Evolutionary conservation across 2,888 invertebrate genomes (phyloP), one percentile per base, ranked within the genome.

Genomic region (Diarsia dahlii): DNA sequence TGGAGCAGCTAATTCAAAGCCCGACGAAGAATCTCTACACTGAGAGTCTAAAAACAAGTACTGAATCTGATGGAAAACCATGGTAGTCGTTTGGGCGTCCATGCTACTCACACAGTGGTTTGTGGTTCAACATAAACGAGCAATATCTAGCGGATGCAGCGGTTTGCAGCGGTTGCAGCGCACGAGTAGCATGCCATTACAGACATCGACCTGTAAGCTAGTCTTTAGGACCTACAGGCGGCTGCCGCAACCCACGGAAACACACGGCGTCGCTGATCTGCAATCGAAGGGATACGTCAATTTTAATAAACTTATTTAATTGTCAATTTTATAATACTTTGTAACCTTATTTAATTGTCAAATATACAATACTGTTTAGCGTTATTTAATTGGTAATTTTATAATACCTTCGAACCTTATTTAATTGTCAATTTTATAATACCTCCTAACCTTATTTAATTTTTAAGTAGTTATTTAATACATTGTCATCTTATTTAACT

Each of bases 221-320:
- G 78, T 71, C 72, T 78, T 85, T 85, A 79, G 86, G 91, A 95
- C 95, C 95, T 95, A 96, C 95, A 93, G 91, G 86, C 92, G 91
- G 76, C 83, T 88, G 88, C 91, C 90, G 92, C 90, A 88, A 86
- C 90, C 90, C 79, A 45, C 45, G 91, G 87, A 80, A 90, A 90
- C 91, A 74, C 91, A 89, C 87, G 95, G 95, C 87, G 91, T 92
- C 84, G 91, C 90, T 72, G 93, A 93, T 92, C 95, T 95, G 95
- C 84, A 95, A 95, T 90, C 82, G 87, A 87, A 90, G 84, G 77
- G 76, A 84, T 87, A 82, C 76, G 82, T 84, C 50, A 74, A 60
- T 50, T 76, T 64, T 71, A 70, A 34, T 64, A 78, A 60, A 23
- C 39, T 39, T 39, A 39, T 39, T 39, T 39, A 39, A 39, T 39